These are phyloP conservation scores for Spea multiplicata DNA, from an alignment of 2,113 vertebrate species.

Conservation along the genomic window DNA sequence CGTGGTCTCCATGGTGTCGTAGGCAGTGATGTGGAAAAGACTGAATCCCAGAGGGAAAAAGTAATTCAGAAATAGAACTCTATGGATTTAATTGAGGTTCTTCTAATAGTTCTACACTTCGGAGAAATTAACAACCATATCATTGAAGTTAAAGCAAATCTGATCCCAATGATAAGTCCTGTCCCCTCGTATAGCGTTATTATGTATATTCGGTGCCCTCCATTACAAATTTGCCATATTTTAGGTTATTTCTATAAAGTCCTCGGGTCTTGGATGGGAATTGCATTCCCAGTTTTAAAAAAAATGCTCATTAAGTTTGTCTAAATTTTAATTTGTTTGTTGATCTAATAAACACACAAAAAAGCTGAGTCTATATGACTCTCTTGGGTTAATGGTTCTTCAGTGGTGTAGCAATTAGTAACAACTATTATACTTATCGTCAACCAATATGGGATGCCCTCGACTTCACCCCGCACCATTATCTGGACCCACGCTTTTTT, in stretches of 20 bases:
- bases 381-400: constrained; percentile 40
- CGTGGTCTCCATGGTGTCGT: neutral
- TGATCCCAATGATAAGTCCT: constrained; percentile 59
- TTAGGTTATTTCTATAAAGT: neutral
- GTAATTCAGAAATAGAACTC: neutral
- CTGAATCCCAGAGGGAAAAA: neutral
- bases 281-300: constrained; percentile 5
- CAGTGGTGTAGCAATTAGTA: constrained; percentile 21
- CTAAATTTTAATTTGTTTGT: constrained; percentile 18
- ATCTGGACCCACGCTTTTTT: constrained; percentile 17
- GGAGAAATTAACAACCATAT: constrained; percentile 62
- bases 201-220: constrained; percentile 59
- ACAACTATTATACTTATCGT: constrained; percentile 14
- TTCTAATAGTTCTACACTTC: constrained; percentile 49
- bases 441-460: constrained; percentile 24
- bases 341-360: constrained; percentile 29
- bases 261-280: constrained; percentile 3
- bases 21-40: constrained; percentile 5
- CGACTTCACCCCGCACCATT: constrained; percentile 16
- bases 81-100: neutral
- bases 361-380: neutral
- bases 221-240: constrained; percentile 1
- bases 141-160: constrained; percentile 59
- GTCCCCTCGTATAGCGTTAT: constrained; percentile 57
- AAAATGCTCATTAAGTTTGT: constrained; percentile 18